These are phyloP conservation scores for Geophilus truncorum DNA, from an alignment of 2,888 invertebrate genomes.

Conservation along the genomic window DNA sequence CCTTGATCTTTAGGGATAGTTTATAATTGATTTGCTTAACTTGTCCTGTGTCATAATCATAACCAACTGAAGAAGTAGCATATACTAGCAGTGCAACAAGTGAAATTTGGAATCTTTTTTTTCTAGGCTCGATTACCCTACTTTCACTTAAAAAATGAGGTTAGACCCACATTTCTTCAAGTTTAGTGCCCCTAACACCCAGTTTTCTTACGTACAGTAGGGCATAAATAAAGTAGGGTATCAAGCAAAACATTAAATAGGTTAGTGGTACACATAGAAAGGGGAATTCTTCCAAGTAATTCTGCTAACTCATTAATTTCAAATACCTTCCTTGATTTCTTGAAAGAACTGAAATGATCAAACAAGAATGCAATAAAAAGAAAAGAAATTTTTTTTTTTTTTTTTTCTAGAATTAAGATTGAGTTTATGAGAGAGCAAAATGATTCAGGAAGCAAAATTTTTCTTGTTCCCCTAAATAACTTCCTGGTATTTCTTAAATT, in stretches of 20 bases:
- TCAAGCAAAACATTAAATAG: not conserved
- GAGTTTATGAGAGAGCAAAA: not conserved
- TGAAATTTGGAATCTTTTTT: too few species aligned
- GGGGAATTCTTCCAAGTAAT: not conserved
- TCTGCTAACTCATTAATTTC: not conserved
- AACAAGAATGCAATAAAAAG: too few species aligned
- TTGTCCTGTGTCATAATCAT: not conserved
- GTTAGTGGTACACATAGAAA: not conserved
- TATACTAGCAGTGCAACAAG: too few species aligned
- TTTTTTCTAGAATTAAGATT: not conserved
- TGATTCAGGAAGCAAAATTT: not conserved
- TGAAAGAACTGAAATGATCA: too few species aligned
- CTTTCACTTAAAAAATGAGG: not conserved
- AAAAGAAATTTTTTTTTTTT: not conserved
- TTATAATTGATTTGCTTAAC: not conserved
- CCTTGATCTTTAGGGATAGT: not conserved
- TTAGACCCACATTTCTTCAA: not conserved
- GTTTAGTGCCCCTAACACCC: not conserved
- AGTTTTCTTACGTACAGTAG: not conserved
- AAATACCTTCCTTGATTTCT: not conserved
- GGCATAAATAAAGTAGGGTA: not conserved
- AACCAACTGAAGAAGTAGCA: too few species aligned
- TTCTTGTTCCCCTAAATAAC: not conserved
- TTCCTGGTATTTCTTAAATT: not conserved
- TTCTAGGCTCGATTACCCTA: too few species aligned